Conservation (phyloP, 1,140 invertebrate species). For the Drosophila trapezifrons region DNA sequence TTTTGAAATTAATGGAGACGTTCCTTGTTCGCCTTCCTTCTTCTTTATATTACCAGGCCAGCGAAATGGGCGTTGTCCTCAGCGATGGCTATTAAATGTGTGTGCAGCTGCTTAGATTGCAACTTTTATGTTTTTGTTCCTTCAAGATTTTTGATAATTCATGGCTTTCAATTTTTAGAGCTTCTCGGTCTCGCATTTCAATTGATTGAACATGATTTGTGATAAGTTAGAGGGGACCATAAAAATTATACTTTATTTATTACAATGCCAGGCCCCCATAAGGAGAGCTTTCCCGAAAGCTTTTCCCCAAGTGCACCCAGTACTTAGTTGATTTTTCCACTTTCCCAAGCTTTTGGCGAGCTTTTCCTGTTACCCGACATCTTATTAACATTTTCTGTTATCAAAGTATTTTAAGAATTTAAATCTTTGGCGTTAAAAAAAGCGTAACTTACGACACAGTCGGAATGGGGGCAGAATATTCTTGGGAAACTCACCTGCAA, state of each 20-base stretch:
- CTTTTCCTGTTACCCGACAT: conserved; percentile 20
- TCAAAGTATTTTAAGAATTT: background rate
- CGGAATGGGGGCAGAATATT: conserved; percentile 6
- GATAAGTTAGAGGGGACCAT: background rate
- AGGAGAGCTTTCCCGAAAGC: conserved; percentile 3
- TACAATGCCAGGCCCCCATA: background rate
- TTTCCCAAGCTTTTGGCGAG: conserved; percentile 36
- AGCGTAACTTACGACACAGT: conserved; percentile 49
- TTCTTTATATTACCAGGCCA: background rate
- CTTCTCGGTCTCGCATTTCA: conserved; percentile 10
- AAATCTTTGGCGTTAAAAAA: conserved; percentile 29
- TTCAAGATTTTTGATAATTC: conserved; percentile 9
- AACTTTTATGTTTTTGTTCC: conserved; percentile 16
- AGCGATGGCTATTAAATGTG: conserved; percentile 24
- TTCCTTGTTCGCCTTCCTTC: conserved; percentile 47
- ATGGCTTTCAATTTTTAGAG: conserved; percentile 4
- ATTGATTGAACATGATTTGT: conserved; percentile 54
- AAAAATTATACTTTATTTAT: background rate
- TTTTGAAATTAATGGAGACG: conserved; percentile 77
- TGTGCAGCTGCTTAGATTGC: conserved; percentile 53
- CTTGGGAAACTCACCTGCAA: conserved; percentile 71
- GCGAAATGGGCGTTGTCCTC: conserved; percentile 19
- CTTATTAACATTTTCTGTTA: conserved; percentile 23
- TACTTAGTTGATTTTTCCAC: conserved; percentile 22
- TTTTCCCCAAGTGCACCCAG: background rate